A percentile compares a stretch with the other conserved stretches of the same genome.
Evolutionary conservation across 2,113 vertebrate species (phyloP).

Genomic region (Nyctibius bracteatus): DNA sequence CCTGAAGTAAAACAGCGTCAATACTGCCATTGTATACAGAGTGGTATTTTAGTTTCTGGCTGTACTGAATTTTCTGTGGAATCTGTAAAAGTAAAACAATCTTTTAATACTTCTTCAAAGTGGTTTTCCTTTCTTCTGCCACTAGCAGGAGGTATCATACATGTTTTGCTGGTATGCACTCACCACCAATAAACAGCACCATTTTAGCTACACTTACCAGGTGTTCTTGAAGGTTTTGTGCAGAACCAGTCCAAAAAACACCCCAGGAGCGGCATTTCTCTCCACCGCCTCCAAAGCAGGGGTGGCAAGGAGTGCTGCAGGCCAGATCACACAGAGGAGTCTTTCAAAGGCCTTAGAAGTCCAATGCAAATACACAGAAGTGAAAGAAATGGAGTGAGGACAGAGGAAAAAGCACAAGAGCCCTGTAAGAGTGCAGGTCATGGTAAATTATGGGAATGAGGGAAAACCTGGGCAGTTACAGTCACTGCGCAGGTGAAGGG

Average conservation of each 20-base stretch:
- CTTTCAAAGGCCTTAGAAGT: neutral
- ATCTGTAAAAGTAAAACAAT: neutral
- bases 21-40: constrained; percentile 9
- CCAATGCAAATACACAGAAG: neutral
- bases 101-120: constrained; percentile 23
- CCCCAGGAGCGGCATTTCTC: neutral
- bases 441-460: neutral
- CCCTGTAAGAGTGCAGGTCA: neutral
- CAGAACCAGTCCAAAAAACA: neutral
- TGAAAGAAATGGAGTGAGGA: neutral
- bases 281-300: neutral
- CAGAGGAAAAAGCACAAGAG: neutral
- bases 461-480: neutral
- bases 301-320: neutral
- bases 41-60: constrained; percentile 11
- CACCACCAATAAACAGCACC: neutral
- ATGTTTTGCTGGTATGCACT: neutral
- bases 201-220: neutral
- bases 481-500: neutral
- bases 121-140: neutral
- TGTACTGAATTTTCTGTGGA: neutral
- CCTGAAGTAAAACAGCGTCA: constrained; percentile 4
- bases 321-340: neutral
- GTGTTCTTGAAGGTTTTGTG: neutral
- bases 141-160: neutral